Evolutionary conservation across 2,888 invertebrate species (phyloP).

Genomic region (Slavum lentiscoides): DNA sequence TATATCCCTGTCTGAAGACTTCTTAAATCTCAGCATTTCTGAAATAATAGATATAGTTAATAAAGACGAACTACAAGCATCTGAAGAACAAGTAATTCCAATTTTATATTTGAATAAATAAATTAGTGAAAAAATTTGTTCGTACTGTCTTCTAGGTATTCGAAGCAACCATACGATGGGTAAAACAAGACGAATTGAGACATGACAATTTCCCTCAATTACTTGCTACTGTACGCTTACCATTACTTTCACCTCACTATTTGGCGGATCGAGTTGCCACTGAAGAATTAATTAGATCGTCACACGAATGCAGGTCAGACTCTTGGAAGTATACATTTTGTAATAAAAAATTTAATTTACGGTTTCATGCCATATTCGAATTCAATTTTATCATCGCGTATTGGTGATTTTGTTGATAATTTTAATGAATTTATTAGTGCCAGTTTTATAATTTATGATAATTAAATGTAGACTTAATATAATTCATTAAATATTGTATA

Average conservation of each 20-base stretch:
- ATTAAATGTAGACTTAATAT: too few species aligned
- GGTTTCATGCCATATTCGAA: too few species aligned
- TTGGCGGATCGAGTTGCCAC: slow-evolving; percentile 79
- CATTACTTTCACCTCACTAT: slow-evolving; percentile 79
- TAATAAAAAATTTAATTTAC: too few species aligned
- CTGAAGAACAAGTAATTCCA: slow-evolving; percentile 69
- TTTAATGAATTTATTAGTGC: too few species aligned
- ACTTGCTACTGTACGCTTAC: slow-evolving; percentile 75
- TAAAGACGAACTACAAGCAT: slow-evolving; percentile 77
- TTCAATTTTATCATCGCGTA: too few species aligned
- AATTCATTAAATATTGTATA: too few species aligned
- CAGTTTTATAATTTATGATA: too few species aligned
- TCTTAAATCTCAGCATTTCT: slow-evolving; percentile 66
- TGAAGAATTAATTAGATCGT: slow-evolving; percentile 75
- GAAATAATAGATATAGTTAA: slow-evolving; percentile 73
- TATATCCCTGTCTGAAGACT: slow-evolving; percentile 77
- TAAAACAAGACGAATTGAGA: slow-evolving; percentile 69
- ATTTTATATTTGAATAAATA: background rate
- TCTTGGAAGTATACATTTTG: background rate
- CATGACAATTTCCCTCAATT: slow-evolving; percentile 69
- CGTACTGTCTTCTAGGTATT: slow-evolving; percentile 65
- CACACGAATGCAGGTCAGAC: slow-evolving; percentile 73
- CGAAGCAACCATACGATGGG: slow-evolving; percentile 82
- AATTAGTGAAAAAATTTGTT: background rate
- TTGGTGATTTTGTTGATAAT: too few species aligned